Evolutionary conservation across 1,140 invertebrate genomes (phyloP).

Genomic region (Apis mellifera): Amel_HAv3.1 CM009940.2:3251501-3252000

Average conservation of each 20-base stretch:
- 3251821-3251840: constrained; percentile 78
- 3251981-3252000: constrained; percentile 87
- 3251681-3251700: constrained; percentile 78
- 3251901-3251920: constrained; percentile 83
- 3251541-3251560: too few relatives aligned
- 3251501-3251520: too few relatives aligned
- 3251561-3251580: too few relatives aligned
- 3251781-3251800: constrained; percentile 93
- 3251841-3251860: constrained; percentile 87
- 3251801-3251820: constrained; percentile 90
- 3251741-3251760: constrained; percentile 89
- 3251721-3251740: constrained; percentile 91
- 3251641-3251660: too few relatives aligned
- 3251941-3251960: constrained; percentile 89
- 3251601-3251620: not conserved
- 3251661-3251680: not conserved
- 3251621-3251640: too few relatives aligned
- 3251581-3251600: too few relatives aligned
- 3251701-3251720: constrained; percentile 92
- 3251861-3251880: constrained; percentile 89
- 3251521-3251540: too few relatives aligned
- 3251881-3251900: constrained; percentile 85
- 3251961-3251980: constrained; percentile 87
- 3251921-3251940: constrained; percentile 90
- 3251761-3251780: constrained; percentile 88